Conservation (phyloP, 2,797 vertebrate genomes). For the Kryptolebias ocellatus region DNA sequence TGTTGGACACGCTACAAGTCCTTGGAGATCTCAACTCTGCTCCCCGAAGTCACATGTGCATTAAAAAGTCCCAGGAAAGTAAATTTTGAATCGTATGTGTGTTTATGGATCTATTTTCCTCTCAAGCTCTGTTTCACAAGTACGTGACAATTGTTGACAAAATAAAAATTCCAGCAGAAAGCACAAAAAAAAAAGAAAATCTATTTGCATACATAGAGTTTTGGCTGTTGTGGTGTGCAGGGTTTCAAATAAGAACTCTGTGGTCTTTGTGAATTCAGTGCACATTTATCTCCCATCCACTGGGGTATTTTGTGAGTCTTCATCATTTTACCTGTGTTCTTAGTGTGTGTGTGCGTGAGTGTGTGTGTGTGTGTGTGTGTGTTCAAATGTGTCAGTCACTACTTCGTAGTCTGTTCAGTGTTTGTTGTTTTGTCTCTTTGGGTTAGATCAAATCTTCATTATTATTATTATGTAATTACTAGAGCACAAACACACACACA, state of each 20-base stretch:
- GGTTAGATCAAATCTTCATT: constrained; percentile 30
- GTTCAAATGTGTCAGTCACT: constrained; percentile 15
- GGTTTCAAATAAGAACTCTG: constrained; percentile 16
- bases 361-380: too few species aligned
- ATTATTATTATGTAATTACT: constrained; percentile 51
- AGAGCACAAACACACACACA: not conserved
- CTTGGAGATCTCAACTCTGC: too few species aligned
- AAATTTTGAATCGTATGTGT: constrained; percentile 28
- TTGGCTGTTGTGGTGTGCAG: constrained; percentile 5
- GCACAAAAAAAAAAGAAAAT: not conserved
- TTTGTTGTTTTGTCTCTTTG: constrained; percentile 31
- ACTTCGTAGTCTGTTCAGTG: constrained; percentile 17
- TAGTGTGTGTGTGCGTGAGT: constrained; percentile 3
- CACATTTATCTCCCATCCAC: constrained; percentile 33
- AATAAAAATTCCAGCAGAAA: constrained; percentile 5
- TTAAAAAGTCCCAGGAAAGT: constrained; percentile 1
- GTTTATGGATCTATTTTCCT: constrained; percentile 27
- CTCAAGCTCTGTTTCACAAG: constrained; percentile 24
- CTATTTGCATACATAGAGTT: constrained; percentile 20
- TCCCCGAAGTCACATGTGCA: not conserved
- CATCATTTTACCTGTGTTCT: constrained; percentile 34
- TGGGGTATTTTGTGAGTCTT: constrained; percentile 17
- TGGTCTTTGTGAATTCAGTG: constrained; percentile 34
- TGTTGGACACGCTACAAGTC: not conserved
- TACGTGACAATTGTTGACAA: constrained; percentile 24